Conservation (phyloP, 1,140 invertebrate genomes). For the Pachypeltis micranthus region DNA sequence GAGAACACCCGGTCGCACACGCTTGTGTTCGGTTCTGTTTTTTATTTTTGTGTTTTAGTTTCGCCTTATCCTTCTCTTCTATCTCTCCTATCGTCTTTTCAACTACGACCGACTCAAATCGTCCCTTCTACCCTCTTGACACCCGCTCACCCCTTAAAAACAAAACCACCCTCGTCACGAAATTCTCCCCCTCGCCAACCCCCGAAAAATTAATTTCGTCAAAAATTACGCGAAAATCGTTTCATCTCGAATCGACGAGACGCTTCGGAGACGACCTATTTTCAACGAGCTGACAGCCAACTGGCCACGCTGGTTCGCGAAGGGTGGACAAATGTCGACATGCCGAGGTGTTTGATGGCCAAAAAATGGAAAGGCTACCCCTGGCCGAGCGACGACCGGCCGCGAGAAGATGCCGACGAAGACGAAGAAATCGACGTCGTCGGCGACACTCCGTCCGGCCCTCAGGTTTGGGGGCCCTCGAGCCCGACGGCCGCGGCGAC, state of each 20-base stretch:
- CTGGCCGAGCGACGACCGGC: slow-evolving; percentile 54
- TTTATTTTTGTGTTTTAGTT: slow-evolving; percentile 26
- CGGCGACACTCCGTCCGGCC: slow-evolving; percentile 37
- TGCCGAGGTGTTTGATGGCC: slow-evolving; percentile 50
- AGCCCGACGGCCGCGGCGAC: slow-evolving; percentile 58
- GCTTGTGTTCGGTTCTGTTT: slow-evolving; percentile 22
- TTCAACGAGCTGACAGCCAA: no score
- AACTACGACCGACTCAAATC: neutral
- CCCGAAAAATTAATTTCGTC: no score
- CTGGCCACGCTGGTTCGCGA: neutral
- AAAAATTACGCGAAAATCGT: no score
- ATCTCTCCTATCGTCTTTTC: slow-evolving; percentile 4
- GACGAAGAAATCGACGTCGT: slow-evolving; percentile 77
- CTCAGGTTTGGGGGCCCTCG: slow-evolving; percentile 47
- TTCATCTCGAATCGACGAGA: no score
- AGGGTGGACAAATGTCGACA: slow-evolving; percentile 16
- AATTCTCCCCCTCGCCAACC: no score
- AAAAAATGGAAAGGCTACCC: slow-evolving; percentile 82
- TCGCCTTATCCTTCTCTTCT: slow-evolving; percentile 22
- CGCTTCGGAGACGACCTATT: no score
- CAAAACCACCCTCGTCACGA: no score
- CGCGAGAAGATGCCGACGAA: slow-evolving; percentile 39
- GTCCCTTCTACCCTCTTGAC: neutral
- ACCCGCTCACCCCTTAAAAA: no score
- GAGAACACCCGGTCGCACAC: slow-evolving; percentile 17